Conservation (phyloP, 64 coral and sea anemone genomes). For the Stichodactyla helianthus region DNA sequence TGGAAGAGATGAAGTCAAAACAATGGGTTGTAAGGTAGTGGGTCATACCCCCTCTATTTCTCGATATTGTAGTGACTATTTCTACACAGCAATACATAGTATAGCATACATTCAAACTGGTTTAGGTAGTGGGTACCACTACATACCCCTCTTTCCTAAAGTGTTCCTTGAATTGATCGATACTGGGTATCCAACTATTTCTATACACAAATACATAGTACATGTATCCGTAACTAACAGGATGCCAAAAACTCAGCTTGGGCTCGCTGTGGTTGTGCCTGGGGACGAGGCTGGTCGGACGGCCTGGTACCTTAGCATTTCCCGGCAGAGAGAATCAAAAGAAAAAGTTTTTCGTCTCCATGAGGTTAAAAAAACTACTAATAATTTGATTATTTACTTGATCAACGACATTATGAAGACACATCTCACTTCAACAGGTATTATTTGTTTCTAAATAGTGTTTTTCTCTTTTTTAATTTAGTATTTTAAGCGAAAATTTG, state of each 20-base stretch:
- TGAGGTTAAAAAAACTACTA: conserved; percentile 16
- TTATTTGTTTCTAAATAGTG: background rate
- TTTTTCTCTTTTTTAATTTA: background rate
- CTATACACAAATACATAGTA: no score
- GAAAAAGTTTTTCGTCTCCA: background rate
- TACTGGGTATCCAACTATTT: no score
- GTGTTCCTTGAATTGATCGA: no score
- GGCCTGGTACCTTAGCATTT: background rate
- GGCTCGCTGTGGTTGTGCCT: background rate
- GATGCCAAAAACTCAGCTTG: background rate
- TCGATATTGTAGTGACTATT: no score
- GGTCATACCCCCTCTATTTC: no score
- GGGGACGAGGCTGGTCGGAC: background rate
- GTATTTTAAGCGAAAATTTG: background rate
- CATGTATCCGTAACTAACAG: no score
- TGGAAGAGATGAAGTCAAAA: no score
- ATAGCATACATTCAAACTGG: no score
- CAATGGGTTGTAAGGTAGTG: no score
- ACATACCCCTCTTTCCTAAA: no score
- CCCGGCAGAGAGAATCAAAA: conserved; percentile 5
- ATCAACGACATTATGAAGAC: conserved; percentile 22
- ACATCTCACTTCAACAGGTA: conserved; percentile 90
- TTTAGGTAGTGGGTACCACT: no score
- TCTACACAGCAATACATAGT: no score
- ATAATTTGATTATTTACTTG: background rate